Evolutionary conservation across 2,113 vertebrate genomes (phyloP), one percentile per base, ranked within the genome.

Genomic region (Apaloderma vittatum): DNA sequence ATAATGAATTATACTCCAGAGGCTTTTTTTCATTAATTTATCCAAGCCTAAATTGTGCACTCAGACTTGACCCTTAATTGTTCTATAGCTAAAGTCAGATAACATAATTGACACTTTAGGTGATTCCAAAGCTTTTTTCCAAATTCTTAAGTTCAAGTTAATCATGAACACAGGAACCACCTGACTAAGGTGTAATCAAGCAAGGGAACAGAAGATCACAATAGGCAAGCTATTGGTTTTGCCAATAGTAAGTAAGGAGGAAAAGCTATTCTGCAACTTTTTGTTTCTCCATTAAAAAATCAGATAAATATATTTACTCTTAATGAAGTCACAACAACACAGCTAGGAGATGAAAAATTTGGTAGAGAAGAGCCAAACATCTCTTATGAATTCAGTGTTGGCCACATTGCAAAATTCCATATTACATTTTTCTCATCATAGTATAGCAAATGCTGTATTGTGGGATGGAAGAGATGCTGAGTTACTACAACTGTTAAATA

Each of bases 51-150:
- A 78, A 79, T 8, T 66, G 6, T 30, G 61, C 43, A 22, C 26
- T 89, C 17, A 67, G 2, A 71, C 26, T 34, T 54, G 40, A 15
- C 27, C 27, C 17, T 36, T 74, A 78, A 30, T n/a, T 29, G 11
- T 48, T 78, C 11, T 4, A 57, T 5, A 65, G 29, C 24, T 36
- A 18, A 82, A 61, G 14, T 52, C 26, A 52, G 57, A 51, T 36
- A 21, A 57, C 4, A 27, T 6, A 62, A 37, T 4, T 2, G 5
- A 43, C 11, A 48, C 3, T 29, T 51, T 14, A 40, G 6, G 1
- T 30, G 32, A 61, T 48, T 86, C 51, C 8, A 88, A 65, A 13
- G 15, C 59, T 59, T 43, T 43, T 73, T n/a, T 14, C 3, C 16
- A 32, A 54, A 62, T 61, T 79, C 16, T 26, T 59, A 65, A 75